Base-by-base conservation (phyloP, 2,888 invertebrate species). In the Trachelus troglodyta region DNA sequence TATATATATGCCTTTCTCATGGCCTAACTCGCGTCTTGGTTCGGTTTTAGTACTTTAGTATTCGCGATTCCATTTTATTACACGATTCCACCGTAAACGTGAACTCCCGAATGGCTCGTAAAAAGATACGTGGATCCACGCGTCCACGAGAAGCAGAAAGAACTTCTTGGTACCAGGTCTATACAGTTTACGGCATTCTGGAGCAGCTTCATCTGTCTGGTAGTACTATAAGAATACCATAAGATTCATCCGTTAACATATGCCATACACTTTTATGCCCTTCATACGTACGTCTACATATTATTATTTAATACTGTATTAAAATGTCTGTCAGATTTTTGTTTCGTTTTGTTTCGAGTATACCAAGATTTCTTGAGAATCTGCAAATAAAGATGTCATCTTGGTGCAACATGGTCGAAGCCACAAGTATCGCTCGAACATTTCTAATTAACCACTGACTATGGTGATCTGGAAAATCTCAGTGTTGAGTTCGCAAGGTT, bases 31-130 rank as follows among this genome's bases (percentile, higher is more conserved):
- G 31, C 12, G 31, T 33, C 33, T 71, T 23, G 71, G 71, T 31
- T 71, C 23, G 33, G 76, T 76, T 81, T 73, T 34, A 77, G 74
- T 40, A 69, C 75, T 78, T 78, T 35, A 80, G 79, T 80, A 81
- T 80, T 81, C 76, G 81, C 82, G 84, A 84, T 84, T 82, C 81
- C 85, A 80, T 83, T 87, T 87, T 86, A 86, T 84, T 83, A 79
- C 84, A 34, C 80, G 81, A 84, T 85, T 56, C 81, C 78, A 78
- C 83, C 79, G 79, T 85, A 87, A 85, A 85, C 80, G 82, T 82
- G 37, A 81, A 79, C 78, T 79, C 76, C 74, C 71, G 34, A 76
- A 73, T 75, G 81, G 77, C 78, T 84, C 83, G 82, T 84, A 86
- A 85, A 84, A 77, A 75, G 78, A 78, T 80, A 79, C 79, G 82